These are phyloP conservation scores for Papilio dardanus DNA, from an alignment of 1,140 invertebrate species.

Conservation along the genomic window DNA sequence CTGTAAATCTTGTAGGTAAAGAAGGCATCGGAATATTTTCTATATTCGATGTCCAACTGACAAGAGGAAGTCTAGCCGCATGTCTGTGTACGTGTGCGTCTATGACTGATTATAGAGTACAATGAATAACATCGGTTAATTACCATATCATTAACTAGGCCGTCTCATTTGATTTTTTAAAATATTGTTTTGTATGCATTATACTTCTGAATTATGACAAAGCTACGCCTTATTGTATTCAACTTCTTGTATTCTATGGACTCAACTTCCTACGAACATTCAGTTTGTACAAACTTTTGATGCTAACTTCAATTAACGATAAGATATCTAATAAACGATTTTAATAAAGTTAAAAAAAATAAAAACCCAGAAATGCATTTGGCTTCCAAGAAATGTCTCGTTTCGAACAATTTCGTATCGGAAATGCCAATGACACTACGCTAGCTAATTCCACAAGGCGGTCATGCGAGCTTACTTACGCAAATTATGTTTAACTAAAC, in stretches of 20 bases:
- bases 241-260: neutral
- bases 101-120: constrained; percentile 9
- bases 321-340: too few species aligned
- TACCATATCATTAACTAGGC: constrained; percentile 57
- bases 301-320: too few species aligned
- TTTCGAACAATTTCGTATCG: neutral
- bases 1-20: constrained; percentile 46
- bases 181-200: constrained; percentile 27
- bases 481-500: neutral
- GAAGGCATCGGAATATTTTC: constrained; percentile 26
- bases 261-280: neutral
- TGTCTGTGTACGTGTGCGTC: neutral
- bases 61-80: constrained; percentile 20
- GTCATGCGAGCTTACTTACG: neutral
- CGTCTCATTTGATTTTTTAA: constrained; percentile 48
- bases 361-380: neutral
- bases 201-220: neutral
- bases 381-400: neutral
- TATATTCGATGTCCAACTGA: constrained; percentile 11
- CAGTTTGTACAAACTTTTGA: neutral
- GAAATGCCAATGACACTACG: constrained; percentile 1
- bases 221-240: neutral
- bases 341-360: too few species aligned
- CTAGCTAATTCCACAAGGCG: neutral
- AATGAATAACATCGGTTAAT: constrained; percentile 52